Evolutionary conservation across 92 coral and sea anemone species (phyloP), one percentile per base, ranked within the genome.

Genomic region (Heliopora coerulea): DNA sequence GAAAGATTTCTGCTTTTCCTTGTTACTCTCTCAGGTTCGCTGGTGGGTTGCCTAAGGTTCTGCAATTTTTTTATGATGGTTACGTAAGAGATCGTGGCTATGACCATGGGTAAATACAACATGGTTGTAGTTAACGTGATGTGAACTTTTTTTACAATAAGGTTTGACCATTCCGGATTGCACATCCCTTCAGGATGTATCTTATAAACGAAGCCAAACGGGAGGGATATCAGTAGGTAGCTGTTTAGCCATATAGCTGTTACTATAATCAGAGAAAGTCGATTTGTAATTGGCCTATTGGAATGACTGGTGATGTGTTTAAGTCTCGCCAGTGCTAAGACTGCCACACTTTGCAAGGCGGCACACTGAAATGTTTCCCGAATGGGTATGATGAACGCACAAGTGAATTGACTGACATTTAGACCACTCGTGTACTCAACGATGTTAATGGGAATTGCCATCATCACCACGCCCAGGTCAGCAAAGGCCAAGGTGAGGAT

Each of bases 311-410:
- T 54, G 19, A 70, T 23, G 14, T 70, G 62, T 1, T 58, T 57
- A 2, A 40, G 44, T 26, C 77, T 37, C 26, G 37, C 39, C 31
- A 70, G n/a, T 18, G 49, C 77, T 63, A 70, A 54, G 6, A 70
- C 24, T 0, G 77, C 34, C 4, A 70, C 20, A 9, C 49, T 52
- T 8, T 49, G 57, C 39, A 70, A n/a, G 50, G 49, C 49, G 23
- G 62, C 77, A 3, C 77, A 56, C 35, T 50, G 77, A 34, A 70
- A 70, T 17, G 77, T 70, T 54, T 70, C 77, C 27, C 77, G 62
- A 15, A 26, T 70, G 25, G 34, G 62, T 20, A 70, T 31, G n/a
- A 70, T 32, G 25, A 48, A 70, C 28, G 56, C 40, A 50, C 77
- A 70, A 13, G 77, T 70, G 39, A 70, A 70, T 13, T 70, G 46